Base-by-base conservation (phyloP, 2,797 vertebrate species). In the Enteromius afrohamiltoni region DNA sequence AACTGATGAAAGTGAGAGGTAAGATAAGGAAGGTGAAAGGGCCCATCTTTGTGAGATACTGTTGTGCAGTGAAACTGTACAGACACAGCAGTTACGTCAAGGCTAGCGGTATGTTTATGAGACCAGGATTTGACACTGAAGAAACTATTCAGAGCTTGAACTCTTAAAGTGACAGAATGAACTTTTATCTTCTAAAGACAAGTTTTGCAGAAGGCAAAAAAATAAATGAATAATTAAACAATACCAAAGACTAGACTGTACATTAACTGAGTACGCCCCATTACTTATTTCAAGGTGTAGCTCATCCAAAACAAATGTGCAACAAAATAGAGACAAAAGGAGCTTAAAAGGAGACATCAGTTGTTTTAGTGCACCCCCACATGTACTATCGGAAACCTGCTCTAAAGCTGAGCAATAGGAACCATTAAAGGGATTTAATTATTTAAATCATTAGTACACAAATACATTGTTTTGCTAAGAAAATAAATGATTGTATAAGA, bases 11-110 rank as follows among this genome's bases (percentile, higher is more conserved):
- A 69, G 78, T 76, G 26, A 64, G 37, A 78, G 68, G 37, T 79
- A 26, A 64, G 73, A 84, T 84, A 82, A 75, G 29, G 60, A 77
- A 51, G 47, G 31, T 67, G 53, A 82, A 67, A 77, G n/a, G 53
- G 65, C 42, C 75, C 67, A 83, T 83, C 77, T 64, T 40, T 40
- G 68, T 86, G 75, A 90, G 92, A 94, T 92, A 92, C 77, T 51
- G 74, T 86, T 85, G 90, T 91, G 90, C 91, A 85, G 83, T 93
- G 92, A 95, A 90, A 14, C 4, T 80, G 21, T 87, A 88, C 92
- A 95, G 90, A 87, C 77, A 80, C 60, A 73, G 34, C 67, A 71
- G 86, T 87, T 78, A 84, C 70, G 77, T 78, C 78, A 78, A 77
- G 23, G 7, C 60, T 74, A 73, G 64, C 51, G 77, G 58, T 64